phyloP scores from a whole-genome alignment of 2,797 vertebrate species.

The Alectoris magna region DNA sequence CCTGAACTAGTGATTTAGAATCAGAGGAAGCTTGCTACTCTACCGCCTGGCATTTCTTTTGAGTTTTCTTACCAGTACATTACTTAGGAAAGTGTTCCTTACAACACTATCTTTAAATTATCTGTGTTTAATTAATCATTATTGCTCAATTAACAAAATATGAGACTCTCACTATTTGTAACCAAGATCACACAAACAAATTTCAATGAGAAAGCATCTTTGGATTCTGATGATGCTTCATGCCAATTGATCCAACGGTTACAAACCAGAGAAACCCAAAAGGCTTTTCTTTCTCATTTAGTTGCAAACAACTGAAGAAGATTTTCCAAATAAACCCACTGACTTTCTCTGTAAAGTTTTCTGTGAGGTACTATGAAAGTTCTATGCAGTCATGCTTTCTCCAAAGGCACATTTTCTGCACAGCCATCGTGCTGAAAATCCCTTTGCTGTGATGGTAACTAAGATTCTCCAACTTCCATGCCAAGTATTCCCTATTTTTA shows the following conservation, averaged over 20 bases:
- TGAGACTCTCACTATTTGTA: not conserved
- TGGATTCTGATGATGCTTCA: not conserved
- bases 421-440: not conserved
- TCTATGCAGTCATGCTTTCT: not conserved
- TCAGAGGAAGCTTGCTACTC: too few species aligned
- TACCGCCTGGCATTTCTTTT: not conserved
- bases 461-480: not conserved
- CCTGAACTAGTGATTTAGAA: too few species aligned
- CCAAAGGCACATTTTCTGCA: not conserved
- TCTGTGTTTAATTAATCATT: constrained; percentile 31
- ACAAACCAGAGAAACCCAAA: not conserved
- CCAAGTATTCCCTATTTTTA: not conserved
- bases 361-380: not conserved
- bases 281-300: not conserved
- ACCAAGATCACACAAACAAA: not conserved
- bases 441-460: not conserved
- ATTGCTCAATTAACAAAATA: constrained; percentile 33
- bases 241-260: not conserved
- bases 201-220: not conserved
- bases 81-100: constrained; percentile 53
- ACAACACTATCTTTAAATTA: constrained; percentile 29
- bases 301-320: not conserved
- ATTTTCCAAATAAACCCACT: not conserved
- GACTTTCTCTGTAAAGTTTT: not conserved
- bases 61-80: constrained; percentile 30